phyloP scores from a whole-genome alignment of 1,140 invertebrate species.

The Rhagoletis zephyria region DNA sequence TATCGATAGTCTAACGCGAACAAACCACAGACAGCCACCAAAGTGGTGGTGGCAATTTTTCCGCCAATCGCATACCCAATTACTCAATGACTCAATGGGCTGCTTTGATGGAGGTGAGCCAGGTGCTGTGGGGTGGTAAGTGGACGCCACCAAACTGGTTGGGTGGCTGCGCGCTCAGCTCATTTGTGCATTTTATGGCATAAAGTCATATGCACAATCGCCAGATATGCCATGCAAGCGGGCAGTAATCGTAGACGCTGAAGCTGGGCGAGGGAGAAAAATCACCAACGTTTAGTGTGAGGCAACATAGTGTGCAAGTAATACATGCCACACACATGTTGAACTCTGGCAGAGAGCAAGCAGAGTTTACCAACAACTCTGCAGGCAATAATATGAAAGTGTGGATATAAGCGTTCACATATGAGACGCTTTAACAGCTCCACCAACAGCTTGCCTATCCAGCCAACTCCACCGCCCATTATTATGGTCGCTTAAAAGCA shows the following conservation, averaged over 20 bases:
- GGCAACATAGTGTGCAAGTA: not conserved
- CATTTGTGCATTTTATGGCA: not conserved
- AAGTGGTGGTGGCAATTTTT: constrained; percentile 50
- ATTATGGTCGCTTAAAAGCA: not conserved
- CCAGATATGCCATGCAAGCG: constrained; percentile 9
- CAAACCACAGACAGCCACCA: not conserved
- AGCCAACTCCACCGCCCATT: constrained; percentile 2
- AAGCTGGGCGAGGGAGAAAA: not conserved
- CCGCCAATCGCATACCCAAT: constrained; percentile 41
- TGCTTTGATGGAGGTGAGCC: not conserved
- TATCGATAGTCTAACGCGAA: constrained; percentile 41
- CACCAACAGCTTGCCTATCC: not conserved
- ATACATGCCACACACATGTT: constrained; percentile 47
- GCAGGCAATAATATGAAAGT: no score
- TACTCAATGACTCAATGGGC: constrained; percentile 44
- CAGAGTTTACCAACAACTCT: not conserved
- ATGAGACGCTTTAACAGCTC: not conserved
- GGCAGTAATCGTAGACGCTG: not conserved
- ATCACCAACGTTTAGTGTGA: constrained; percentile 28
- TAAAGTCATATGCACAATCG: not conserved
- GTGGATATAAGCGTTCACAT: not conserved
- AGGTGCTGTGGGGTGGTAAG: not conserved
- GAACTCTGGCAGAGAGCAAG: constrained; percentile 21
- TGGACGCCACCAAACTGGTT: constrained; percentile 18
- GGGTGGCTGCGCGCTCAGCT: not conserved